Base-by-base conservation (phyloP, 1,140 invertebrate species). In the Zaprionus camerounensis region DNA sequence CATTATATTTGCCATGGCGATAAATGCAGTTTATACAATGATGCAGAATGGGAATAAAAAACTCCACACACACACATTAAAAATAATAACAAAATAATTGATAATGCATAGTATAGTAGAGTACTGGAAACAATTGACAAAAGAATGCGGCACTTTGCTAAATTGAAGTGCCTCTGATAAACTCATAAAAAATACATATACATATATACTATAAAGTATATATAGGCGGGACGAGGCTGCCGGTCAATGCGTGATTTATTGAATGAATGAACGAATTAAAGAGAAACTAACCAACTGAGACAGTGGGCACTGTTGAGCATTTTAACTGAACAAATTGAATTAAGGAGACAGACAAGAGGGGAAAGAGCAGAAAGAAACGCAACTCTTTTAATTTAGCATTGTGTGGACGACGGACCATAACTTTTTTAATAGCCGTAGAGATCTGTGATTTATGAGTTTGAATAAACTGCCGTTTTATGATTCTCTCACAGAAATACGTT, bases 91-190 rank as follows among this genome's bases (percentile, higher is more conserved):
- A 68, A 67, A 82, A 77, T 71, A 80, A 80, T 78, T 87, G 77
- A 80, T 53, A 61, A 38, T 58, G 41, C 41, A 58, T 56, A 15
- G 51, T 26, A 56, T 17, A 44, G 46, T 51, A 20, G 11, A 51
- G 46, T 51, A 51, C 46, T 22, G 11, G 2, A 58, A 51, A 38
- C 65, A 74, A 69, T 74, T 74, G 66, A 61, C 46, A 59, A 84
- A 84, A 83, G 81, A 87, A 87, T 87, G 83, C 83, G 81, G 74
- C 83, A 72, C 62, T 70, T 81, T 28, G 71, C 57, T 88, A 65
- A 86, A 86, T 86, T 83, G 65, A 87, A 88, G 78, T 88, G 84
- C 81, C 73, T 81, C 80, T 84, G 81, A 87, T 87, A 88, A 81
- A 78, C 70, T 36, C 73, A 87, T 81, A 79, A 71, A 71, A 56